Evolutionary conservation across 53 echinoderm and acorn worm genomes (phyloP).

Genomic region (Hippasteria phrygiana): DNA sequence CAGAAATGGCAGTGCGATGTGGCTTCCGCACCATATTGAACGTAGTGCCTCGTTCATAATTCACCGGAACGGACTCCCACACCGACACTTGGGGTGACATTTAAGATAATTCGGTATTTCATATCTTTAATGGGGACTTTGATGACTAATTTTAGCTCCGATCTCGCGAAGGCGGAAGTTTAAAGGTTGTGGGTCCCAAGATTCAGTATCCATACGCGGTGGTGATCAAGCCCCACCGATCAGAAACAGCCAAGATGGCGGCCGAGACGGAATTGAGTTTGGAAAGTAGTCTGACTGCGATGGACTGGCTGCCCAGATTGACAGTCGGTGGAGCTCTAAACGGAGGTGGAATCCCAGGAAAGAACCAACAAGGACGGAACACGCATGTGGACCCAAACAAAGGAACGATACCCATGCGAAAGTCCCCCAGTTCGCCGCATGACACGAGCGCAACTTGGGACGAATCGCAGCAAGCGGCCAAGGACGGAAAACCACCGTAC

Average conservation of each 20-base stretch:
- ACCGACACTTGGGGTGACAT: conserved; percentile 12
- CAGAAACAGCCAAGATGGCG: conserved; percentile 98
- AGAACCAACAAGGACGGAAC: conserved; percentile 79
- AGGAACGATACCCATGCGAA: conserved; percentile 96
- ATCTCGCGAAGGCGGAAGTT: conserved; percentile 42
- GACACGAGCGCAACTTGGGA: conserved; percentile 90
- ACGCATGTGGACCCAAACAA: conserved; percentile 77
- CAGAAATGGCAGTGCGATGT: conserved; percentile 65
- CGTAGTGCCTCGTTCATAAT: conserved; percentile 40
- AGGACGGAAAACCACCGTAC: conserved; percentile 98
- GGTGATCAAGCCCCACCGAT: conserved; percentile 54
- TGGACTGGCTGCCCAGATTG: conserved; percentile 98
- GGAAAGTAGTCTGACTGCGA: conserved; percentile 97
- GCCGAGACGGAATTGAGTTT: conserved; percentile 69
- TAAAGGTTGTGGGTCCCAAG: conserved; percentile 41
- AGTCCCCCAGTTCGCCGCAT: conserved; percentile 93
- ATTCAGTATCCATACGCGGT: conserved; percentile 75
- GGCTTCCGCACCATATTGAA: conserved; percentile 51
- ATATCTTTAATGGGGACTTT: conserved; percentile 2
- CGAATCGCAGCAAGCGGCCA: conserved; percentile 75
- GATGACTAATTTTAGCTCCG: conserved; percentile 23
- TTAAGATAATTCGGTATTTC: neutral
- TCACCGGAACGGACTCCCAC: neutral
- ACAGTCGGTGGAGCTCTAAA: conserved; percentile 82
- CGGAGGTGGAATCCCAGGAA: conserved; percentile 76